Conservation (phyloP, 2,113 vertebrate species). For the Eulemur rufifrons region DNA sequence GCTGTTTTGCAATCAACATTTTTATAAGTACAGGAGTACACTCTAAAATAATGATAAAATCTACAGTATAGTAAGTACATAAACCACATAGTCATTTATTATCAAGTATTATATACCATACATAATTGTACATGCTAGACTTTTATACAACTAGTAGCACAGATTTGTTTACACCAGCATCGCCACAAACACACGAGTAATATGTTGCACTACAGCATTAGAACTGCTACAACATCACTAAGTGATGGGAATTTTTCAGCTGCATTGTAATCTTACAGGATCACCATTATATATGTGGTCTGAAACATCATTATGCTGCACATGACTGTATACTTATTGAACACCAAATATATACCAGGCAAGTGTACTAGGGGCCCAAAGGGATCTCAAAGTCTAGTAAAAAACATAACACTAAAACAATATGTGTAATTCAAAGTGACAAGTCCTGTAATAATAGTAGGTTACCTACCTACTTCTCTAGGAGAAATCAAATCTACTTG, state of each 20-base stretch:
- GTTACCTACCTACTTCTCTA: not conserved
- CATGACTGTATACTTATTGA: not conserved
- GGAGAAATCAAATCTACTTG: not conserved
- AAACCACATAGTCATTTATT: not conserved
- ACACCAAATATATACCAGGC: not conserved
- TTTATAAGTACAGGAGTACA: not conserved
- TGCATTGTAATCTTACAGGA: not conserved
- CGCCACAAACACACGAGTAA: not conserved
- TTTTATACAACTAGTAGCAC: not conserved
- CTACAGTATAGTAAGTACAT: not conserved
- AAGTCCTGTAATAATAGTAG: not conserved
- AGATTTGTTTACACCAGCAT: not conserved
- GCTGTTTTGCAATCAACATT: not conserved
- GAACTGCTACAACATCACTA: not conserved
- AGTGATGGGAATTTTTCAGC: not conserved
- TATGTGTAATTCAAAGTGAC: not conserved
- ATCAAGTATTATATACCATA: not conserved
- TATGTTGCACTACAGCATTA: not conserved
- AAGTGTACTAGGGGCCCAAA: not conserved
- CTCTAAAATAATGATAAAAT: not conserved
- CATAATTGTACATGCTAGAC: not conserved
- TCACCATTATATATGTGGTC: not conserved
- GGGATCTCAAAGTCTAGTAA: not conserved
- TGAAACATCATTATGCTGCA: not conserved
- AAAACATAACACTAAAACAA: not conserved